Evolutionary conservation across 2,888 invertebrate species (phyloP).

Genomic region (Stomorhina lunata): DNA sequence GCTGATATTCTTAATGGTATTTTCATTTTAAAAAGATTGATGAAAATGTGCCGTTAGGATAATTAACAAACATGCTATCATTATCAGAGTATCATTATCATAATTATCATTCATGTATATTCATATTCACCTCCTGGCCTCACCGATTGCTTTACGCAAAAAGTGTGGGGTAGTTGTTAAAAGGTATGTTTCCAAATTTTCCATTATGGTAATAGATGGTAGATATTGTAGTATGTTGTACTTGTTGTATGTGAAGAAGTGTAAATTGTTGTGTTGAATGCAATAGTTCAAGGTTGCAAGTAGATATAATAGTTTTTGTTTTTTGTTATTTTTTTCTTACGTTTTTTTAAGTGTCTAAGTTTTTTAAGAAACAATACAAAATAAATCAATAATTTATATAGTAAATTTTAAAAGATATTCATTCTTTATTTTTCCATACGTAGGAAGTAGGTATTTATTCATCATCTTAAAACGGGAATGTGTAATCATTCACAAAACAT

Average conservation of each 20-base stretch:
- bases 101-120: too few species aligned
- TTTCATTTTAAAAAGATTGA: background rate
- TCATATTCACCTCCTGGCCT: constrained; percentile 72
- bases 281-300: constrained; percentile 57
- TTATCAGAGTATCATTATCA: too few species aligned
- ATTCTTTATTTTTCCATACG: background rate
- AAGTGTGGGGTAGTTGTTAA: constrained; percentile 78
- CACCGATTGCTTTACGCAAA: constrained; percentile 78
- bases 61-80: background rate
- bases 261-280: constrained; percentile 6
- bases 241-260: background rate
- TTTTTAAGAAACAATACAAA: constrained; percentile 7
- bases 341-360: constrained; percentile 19
- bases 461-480: background rate
- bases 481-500: background rate
- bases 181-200: constrained; percentile 77
- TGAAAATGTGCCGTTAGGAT: background rate
- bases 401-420: background rate
- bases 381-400: constrained; percentile 52
- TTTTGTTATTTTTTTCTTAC: background rate
- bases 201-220: constrained; percentile 58
- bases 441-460: background rate
- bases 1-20: background rate
- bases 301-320: background rate
- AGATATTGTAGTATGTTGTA: too few species aligned